Evolutionary conservation across 1,140 invertebrate species (phyloP).

Genomic region (Centruroides sculpturatus): DNA sequence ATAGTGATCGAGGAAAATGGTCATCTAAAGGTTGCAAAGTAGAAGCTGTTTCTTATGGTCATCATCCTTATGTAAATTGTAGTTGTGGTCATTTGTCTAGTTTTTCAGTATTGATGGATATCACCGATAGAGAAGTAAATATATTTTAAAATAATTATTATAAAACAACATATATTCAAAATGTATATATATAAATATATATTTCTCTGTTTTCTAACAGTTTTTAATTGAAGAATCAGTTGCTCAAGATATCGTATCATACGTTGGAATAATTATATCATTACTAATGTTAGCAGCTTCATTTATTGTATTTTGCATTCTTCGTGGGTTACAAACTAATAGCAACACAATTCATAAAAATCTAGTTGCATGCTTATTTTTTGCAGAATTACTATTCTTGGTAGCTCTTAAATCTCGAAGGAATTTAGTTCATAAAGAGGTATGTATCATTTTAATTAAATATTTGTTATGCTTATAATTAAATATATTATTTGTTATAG

Average conservation of each 20-base stretch:
- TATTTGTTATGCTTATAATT: slow-evolving; percentile 1
- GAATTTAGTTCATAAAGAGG: slow-evolving; percentile 44
- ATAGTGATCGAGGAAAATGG: slow-evolving; percentile 55
- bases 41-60: slow-evolving; percentile 45
- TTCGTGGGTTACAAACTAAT: slow-evolving; percentile 61
- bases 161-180: too few species aligned
- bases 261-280: slow-evolving; percentile 57
- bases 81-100: slow-evolving; percentile 84
- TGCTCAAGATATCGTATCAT: slow-evolving; percentile 70
- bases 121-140: slow-evolving; percentile 17
- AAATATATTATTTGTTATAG: too few species aligned
- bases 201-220: slow-evolving; percentile 2
- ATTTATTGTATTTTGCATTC: slow-evolving; percentile 55
- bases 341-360: slow-evolving; percentile 91
- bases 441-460: slow-evolving; percentile 19
- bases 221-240: slow-evolving; percentile 36
- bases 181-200: too few species aligned
- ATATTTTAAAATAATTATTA: neutral
- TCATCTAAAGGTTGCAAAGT: slow-evolving; percentile 75
- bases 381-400: slow-evolving; percentile 70
- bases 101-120: slow-evolving; percentile 76
- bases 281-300: slow-evolving; percentile 48
- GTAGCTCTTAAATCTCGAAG: slow-evolving; percentile 64
- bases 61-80: slow-evolving; percentile 58
- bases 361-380: slow-evolving; percentile 71